Evolutionary conservation across 2,797 vertebrate species (phyloP).

Genomic region (Fringilla coelebs): DNA sequence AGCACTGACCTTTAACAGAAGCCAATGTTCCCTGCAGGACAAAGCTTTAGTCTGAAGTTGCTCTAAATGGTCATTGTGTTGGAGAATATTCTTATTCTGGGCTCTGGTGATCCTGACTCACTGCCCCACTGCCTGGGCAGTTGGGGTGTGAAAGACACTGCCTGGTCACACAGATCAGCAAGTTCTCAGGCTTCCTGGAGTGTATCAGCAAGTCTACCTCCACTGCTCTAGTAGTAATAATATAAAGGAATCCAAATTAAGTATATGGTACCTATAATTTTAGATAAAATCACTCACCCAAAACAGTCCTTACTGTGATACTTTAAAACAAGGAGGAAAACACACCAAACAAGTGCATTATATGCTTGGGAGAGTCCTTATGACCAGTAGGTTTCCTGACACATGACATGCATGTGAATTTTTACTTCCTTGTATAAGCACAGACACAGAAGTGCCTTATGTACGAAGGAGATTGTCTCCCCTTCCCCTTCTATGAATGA

Average conservation of each 20-base stretch:
- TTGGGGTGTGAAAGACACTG: background rate
- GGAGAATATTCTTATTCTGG: background rate
- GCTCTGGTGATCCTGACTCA: background rate
- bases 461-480: background rate
- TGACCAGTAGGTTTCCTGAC: background rate
- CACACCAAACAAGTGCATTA: background rate
- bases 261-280: background rate
- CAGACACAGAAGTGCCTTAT: background rate
- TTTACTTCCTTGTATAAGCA: background rate
- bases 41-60: background rate
- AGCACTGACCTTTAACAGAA: background rate
- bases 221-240: background rate
- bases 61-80: background rate
- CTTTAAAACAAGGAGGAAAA: background rate
- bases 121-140: background rate
- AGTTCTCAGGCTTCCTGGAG: background rate
- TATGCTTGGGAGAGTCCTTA: background rate
- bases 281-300: background rate
- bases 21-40: background rate
- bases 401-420: fast-evolving
- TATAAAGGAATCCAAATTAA: background rate
- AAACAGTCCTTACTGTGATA: background rate
- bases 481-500: background rate
- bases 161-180: background rate
- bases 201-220: background rate